phyloP scores from a whole-genome alignment of 2,113 vertebrate genomes.

The Cyprinus carpio region DNA sequence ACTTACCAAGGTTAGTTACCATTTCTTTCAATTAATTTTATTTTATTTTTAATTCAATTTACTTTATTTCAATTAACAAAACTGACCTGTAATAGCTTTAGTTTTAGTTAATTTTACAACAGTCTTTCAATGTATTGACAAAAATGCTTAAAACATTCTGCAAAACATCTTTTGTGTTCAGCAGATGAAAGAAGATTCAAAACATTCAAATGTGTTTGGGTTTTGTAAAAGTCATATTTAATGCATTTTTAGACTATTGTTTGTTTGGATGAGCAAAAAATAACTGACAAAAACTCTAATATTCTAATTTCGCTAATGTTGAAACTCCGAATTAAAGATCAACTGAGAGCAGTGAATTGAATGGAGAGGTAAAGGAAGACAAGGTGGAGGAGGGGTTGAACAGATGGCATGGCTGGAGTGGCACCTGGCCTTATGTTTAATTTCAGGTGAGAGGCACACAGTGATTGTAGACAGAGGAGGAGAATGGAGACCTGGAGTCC shows the following conservation, averaged over 20 bases:
- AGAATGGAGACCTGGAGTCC: slow-evolving; percentile 5
- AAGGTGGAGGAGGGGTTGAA: slow-evolving; percentile 60
- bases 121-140: no score
- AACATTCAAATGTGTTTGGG: background rate
- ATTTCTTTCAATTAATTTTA: background rate
- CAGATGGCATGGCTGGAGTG: slow-evolving; percentile 71
- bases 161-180: background rate
- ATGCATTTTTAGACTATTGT: background rate
- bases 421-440: slow-evolving; percentile 76
- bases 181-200: background rate
- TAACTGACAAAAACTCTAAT: background rate
- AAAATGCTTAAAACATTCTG: background rate
- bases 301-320: background rate
- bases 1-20: background rate
- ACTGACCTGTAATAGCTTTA: background rate
- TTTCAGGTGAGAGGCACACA: slow-evolving; percentile 73
- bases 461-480: slow-evolving; percentile 37
- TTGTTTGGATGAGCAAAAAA: background rate
- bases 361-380: background rate
- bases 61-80: background rate
- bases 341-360: slow-evolving; percentile 16
- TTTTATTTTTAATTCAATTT: background rate
- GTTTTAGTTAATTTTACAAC: background rate
- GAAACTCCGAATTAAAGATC: slow-evolving; percentile 46
- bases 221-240: background rate